phyloP scores from a whole-genome alignment of 2,113 vertebrate genomes.

The Arenaria interpres region DNA sequence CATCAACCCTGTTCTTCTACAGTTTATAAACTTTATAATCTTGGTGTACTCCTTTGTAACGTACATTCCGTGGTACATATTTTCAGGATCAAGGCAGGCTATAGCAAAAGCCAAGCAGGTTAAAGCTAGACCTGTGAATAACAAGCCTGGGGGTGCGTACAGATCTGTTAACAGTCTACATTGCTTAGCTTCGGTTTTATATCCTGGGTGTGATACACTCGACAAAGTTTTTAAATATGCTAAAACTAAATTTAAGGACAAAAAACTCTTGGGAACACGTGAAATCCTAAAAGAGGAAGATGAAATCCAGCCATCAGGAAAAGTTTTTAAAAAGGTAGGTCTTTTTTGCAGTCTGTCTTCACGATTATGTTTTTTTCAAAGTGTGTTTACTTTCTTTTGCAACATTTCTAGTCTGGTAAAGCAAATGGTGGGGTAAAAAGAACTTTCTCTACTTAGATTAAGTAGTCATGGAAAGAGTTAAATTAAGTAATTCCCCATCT shows the following conservation, averaged over 20 bases:
- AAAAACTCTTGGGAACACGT: constrained; percentile 88
- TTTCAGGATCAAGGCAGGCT: constrained; percentile 83
- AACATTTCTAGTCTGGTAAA: neutral
- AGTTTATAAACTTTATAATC: constrained; percentile 85
- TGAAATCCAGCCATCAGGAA: constrained; percentile 91
- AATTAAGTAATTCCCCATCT: neutral
- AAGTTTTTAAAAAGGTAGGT: constrained; percentile 94
- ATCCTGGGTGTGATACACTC: constrained; percentile 86
- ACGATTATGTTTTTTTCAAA: neutral
- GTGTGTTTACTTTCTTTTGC: neutral
- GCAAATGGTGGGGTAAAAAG: fast-evolving
- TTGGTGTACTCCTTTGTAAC: constrained; percentile 84
- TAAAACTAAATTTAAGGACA: constrained; percentile 80
- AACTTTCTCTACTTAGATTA: neutral
- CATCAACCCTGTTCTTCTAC: constrained; percentile 86
- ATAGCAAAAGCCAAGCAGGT: constrained; percentile 79
- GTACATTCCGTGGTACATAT: constrained; percentile 85
- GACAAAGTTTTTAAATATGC: constrained; percentile 88
- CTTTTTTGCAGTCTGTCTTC: neutral
- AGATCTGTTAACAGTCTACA: constrained; percentile 81
- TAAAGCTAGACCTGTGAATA: constrained; percentile 83
- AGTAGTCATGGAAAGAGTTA: neutral
- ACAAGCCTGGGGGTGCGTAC: constrained; percentile 82
- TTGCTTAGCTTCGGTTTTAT: constrained; percentile 77
- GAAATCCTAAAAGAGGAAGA: constrained; percentile 92